A percentile compares a stretch with the other conserved stretches of the same genome.
Conservation (phyloP, 2,113 vertebrate species). For the Vidua macroura region DNA sequence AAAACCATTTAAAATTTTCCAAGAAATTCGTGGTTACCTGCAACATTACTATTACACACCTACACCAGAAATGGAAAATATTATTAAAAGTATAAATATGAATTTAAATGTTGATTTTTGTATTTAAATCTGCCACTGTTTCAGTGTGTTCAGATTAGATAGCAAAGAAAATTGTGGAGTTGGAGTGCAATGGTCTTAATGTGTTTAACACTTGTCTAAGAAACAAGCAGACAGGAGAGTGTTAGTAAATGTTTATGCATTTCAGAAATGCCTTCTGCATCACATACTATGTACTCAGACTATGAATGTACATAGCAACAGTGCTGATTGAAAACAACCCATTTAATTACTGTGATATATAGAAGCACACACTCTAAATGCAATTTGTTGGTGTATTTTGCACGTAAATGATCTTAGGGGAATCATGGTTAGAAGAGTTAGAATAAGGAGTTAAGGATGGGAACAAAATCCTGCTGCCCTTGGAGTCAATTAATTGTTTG, state of each 20-base stretch:
- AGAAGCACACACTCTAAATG: background rate
- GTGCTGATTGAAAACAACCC: constrained; percentile 25
- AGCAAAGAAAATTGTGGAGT: background rate
- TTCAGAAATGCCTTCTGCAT: constrained; percentile 69
- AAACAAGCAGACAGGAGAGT: constrained; percentile 47
- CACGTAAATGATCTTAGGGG: background rate
- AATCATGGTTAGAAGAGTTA: background rate
- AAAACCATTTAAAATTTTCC: background rate
- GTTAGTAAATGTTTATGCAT: constrained; percentile 68
- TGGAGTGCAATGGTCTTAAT: constrained; percentile 5
- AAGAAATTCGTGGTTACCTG: background rate
- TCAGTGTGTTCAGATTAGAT: background rate
- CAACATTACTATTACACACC: background rate
- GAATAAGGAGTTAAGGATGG: background rate
- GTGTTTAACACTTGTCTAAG: constrained; percentile 33
- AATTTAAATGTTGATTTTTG: background rate
- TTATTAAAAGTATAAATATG: background rate
- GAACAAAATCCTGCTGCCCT: background rate
- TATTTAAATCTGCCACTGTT: background rate
- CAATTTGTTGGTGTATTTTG: background rate
- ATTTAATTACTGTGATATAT: background rate
- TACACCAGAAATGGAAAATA: background rate
- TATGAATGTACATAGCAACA: constrained; percentile 42
- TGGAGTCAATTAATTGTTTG: background rate
- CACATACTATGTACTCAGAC: constrained; percentile 29